A percentile compares a stretch with the other conserved stretches of the same genome.
Conservation (phyloP, 2,113 vertebrate species). For the Mormoops blainvillei region DNA sequence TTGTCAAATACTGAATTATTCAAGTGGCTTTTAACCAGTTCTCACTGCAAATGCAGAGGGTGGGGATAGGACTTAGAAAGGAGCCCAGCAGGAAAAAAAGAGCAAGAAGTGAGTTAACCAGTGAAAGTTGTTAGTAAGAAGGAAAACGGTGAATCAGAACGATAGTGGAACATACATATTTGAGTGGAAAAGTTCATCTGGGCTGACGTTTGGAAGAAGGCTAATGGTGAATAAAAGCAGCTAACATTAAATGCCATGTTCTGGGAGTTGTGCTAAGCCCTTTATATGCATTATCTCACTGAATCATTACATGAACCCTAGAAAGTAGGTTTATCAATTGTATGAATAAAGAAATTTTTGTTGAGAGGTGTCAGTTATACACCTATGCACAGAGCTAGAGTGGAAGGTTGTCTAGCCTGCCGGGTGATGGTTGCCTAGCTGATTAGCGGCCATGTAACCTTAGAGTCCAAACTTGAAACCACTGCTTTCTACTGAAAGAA, state of each 20-base stretch:
- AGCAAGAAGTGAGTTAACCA: background rate
- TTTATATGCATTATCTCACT: background rate
- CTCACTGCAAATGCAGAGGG: background rate
- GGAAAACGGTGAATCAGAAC: background rate
- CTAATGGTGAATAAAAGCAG: background rate
- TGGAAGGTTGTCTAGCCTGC: background rate
- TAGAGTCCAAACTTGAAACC: background rate
- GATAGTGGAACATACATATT: background rate
- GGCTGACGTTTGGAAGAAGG: background rate
- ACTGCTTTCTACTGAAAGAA: background rate
- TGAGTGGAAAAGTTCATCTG: background rate
- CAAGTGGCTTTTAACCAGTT: slow-evolving; percentile 6
- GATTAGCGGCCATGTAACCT: background rate
- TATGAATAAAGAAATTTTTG: background rate
- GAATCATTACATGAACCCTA: background rate
- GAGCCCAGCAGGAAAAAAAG: slow-evolving; percentile 31
- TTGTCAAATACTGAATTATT: slow-evolving; percentile 66
- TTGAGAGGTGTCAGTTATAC: background rate
- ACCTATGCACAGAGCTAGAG: background rate
- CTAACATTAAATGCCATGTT: background rate
- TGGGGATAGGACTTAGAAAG: background rate
- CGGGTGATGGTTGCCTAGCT: background rate
- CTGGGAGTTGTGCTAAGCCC: background rate
- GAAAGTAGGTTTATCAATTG: background rate
- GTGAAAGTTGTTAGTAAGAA: background rate